Evolutionary conservation across 2,113 vertebrate species (phyloP), one percentile per base, ranked within the genome.

Genomic region (Psephotus haematonotus): DNA sequence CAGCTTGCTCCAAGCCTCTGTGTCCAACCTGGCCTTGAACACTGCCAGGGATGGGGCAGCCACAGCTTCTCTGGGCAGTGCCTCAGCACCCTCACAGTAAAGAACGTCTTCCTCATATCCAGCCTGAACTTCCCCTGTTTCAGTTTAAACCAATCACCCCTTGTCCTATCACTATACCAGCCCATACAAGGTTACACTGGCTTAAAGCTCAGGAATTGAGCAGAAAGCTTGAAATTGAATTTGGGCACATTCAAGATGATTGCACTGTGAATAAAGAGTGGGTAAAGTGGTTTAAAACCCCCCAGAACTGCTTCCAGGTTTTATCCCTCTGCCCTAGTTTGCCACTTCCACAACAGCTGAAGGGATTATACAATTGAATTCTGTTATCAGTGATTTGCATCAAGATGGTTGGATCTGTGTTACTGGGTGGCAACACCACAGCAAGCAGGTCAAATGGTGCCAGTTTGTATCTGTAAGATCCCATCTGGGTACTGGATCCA

Each of bases 41-140:
- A 55, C 18, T 55, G 18, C 53, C 31, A 33, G 18, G 18, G 53
- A 33, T 57, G 55, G 31, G 55, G 55, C 55, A 57, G 55, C 55
- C 31, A n/a, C 55, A 57, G 55, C 55, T 57, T 13, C 55, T n/a
- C 31, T 33, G 53, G 31, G 53, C 53, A 59, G 57, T 2, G 4
- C 57, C 57, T 59, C 57, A 35, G 57, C 57, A 59, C 22, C 33
- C 57, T 59, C 57, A 24, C 57, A 59, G 22, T 9, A 14, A 35
- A 59, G 1, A 59, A 1, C 13, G 24, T 59, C 13, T 24, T 2
- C 22, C 9, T 59, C 35, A 35, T 3, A 2, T 59, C 57, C 9
- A n/a, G 3, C 22, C 9, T 23, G 20, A 59, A 59, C 57, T 33
- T 59, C 57, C 57, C 33, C 57, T n/a, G 20, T 23, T n/a, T n/a